Conservation (phyloP, 2,888 invertebrate genomes). For the Xestia c-nigrum region DNA sequence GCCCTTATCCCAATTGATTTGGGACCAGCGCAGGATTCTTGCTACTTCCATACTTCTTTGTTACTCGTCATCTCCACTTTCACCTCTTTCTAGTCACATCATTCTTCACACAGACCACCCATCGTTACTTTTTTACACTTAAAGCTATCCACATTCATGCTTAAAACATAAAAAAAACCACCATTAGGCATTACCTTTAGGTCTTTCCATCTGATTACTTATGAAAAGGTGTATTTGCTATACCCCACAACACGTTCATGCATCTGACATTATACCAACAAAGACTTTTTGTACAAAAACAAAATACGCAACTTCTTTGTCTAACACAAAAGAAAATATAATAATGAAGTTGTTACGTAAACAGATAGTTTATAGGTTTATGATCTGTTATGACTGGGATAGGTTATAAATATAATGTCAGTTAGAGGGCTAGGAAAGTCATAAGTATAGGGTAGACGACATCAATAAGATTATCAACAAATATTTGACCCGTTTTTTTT, state of each 20-base stretch:
- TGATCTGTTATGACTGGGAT: background rate
- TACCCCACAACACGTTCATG: background rate
- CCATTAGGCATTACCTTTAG: background rate
- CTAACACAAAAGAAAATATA: background rate
- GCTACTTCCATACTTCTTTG: background rate
- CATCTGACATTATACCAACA: background rate
- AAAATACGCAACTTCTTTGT: background rate
- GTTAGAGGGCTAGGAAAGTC: background rate
- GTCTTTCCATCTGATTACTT: background rate
- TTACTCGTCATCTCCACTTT: background rate
- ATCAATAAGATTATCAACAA: too few relatives aligned
- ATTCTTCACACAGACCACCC: background rate
- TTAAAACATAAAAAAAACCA: background rate
- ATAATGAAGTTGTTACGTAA: background rate
- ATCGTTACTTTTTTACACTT: too few relatives aligned
- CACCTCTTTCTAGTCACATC: background rate
- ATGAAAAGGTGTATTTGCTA: background rate
- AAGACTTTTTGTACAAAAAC: background rate
- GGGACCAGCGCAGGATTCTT: fast-evolving
- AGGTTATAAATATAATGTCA: background rate
- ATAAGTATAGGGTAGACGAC: too few relatives aligned
- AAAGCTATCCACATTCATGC: too few relatives aligned
- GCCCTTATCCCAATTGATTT: background rate
- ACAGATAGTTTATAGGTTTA: background rate
- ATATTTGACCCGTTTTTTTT: too few relatives aligned